phyloP scores from a whole-genome alignment of 2,888 invertebrate genomes.

The Pachymerium ferrugineum region DNA sequence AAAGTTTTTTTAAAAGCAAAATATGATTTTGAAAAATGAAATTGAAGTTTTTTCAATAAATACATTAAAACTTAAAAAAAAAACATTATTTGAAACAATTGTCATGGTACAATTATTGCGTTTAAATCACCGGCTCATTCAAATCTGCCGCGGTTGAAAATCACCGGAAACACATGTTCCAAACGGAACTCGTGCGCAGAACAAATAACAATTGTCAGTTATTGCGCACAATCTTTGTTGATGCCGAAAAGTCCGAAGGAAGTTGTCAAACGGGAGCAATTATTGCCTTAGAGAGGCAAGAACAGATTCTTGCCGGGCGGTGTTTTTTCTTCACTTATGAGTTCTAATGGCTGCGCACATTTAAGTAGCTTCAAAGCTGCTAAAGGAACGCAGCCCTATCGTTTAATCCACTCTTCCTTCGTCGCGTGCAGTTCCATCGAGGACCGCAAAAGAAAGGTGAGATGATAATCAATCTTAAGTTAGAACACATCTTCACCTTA shows the following conservation, averaged over 20 bases:
- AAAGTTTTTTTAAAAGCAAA: no score
- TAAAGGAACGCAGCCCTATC: conserved; percentile 66
- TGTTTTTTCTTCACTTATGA: conserved; percentile 49
- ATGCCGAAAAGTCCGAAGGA: conserved; percentile 26
- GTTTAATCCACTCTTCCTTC: conserved; percentile 78
- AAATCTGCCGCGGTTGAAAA: no score
- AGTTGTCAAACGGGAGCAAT: conserved; percentile 20
- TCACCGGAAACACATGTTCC: neutral
- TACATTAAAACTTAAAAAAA: neutral
- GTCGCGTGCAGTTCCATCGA: conserved; percentile 68
- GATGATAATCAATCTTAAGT: neutral
- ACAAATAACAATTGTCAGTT: neutral
- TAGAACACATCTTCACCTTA: neutral
- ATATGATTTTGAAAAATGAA: no score
- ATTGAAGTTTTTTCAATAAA: no score
- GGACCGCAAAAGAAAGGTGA: conserved; percentile 76
- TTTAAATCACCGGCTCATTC: neutral
- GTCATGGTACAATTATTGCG: neutral
- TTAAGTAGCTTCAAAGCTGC: conserved; percentile 70
- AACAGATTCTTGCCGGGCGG: neutral
- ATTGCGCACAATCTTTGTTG: conserved; percentile 31
- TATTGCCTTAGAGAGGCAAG: neutral
- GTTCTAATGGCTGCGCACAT: conserved; percentile 70
- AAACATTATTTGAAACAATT: neutral
- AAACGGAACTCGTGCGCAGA: neutral